These are phyloP conservation scores for Tragelaphus strepsiceros DNA, from an alignment of 2,113 vertebrate species.

Conservation along the genomic window DNA sequence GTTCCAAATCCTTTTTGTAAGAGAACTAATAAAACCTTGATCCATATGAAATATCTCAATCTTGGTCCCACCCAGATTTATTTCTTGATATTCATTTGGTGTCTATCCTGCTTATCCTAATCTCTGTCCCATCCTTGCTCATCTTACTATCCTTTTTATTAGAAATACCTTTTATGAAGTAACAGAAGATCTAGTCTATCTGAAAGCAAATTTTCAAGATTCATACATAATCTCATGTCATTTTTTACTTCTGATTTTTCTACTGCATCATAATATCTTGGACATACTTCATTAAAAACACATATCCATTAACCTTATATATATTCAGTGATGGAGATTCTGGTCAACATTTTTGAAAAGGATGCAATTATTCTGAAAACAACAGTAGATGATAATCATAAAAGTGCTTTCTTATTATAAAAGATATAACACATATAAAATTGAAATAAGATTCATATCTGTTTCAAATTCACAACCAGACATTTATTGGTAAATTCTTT, in stretches of 20 bases:
- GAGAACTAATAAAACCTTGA: not conserved
- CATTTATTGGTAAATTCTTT: not conserved
- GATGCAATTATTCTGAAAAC: not conserved
- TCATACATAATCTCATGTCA: not conserved
- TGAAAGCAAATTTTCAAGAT: not conserved
- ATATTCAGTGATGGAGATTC: not conserved
- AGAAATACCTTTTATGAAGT: not conserved
- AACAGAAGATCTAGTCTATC: not conserved
- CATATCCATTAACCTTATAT: not conserved
- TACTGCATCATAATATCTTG: not conserved
- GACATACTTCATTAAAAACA: not conserved
- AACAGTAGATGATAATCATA: not conserved
- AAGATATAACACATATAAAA: not conserved
- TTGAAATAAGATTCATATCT: not conserved
- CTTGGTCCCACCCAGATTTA: not conserved
- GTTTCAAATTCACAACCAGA: not conserved
- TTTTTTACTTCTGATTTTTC: not conserved
- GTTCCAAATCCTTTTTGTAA: not conserved
- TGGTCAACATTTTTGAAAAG: not conserved
- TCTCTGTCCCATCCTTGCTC: not conserved
- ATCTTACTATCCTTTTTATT: not conserved
- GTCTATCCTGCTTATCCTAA: not conserved
- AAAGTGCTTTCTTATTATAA: not conserved
- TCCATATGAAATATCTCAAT: not conserved
- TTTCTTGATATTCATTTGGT: not conserved